These are phyloP conservation scores for Fringilla coelebs DNA, from an alignment of 2,797 vertebrate genomes.

Conservation along the genomic window DNA sequence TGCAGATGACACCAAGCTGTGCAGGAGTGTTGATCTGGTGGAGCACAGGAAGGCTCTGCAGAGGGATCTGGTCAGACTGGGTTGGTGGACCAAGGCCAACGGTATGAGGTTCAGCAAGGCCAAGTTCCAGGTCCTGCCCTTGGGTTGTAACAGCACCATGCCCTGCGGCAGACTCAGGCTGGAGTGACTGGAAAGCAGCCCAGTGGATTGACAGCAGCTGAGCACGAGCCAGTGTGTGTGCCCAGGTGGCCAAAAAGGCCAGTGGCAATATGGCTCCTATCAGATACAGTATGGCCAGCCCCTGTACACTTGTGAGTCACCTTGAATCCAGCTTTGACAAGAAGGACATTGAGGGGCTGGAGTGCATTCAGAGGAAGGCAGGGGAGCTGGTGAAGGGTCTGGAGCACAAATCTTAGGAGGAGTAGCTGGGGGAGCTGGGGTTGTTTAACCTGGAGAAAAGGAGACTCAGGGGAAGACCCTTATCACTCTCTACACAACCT, in stretches of 20 bases:
- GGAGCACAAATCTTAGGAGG: background rate
- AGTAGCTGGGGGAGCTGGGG: background rate
- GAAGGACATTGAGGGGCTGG: background rate
- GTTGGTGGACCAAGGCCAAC: rapidly evolving
- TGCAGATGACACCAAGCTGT: background rate
- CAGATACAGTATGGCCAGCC: background rate
- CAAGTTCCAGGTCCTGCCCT: background rate
- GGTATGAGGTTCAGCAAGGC: background rate
- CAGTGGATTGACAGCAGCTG: background rate
- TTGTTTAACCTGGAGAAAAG: background rate
- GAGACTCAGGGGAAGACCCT: background rate
- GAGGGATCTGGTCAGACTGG: background rate
- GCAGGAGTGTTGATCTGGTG: background rate
- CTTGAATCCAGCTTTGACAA: background rate
- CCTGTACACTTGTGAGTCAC: background rate
- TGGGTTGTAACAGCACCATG: rapidly evolving
- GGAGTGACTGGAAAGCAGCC: background rate
- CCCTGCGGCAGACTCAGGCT: background rate
- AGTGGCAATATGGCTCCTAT: background rate
- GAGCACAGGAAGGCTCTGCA: background rate
- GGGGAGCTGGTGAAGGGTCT: background rate
- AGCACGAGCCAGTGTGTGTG: background rate
- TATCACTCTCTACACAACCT: rapidly evolving
- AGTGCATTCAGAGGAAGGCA: background rate
- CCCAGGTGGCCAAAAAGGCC: background rate